Percentiles rank a stretch among this genome's conserved stretches.
phyloP scores from a whole-genome alignment of 2,113 vertebrate genomes.

The Passer montanus region DNA sequence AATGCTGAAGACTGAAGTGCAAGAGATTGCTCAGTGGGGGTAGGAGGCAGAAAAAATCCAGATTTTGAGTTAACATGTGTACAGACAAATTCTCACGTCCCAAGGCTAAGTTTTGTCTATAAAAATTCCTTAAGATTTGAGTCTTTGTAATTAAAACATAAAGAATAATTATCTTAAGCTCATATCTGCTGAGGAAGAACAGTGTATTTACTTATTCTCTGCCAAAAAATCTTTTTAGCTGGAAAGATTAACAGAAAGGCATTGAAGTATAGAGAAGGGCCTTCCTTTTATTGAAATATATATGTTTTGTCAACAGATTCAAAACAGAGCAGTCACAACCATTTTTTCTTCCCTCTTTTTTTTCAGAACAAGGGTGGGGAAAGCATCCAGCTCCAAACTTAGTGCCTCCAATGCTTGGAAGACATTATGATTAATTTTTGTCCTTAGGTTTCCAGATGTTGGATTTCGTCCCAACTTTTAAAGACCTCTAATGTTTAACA shows the following conservation, averaged over 20 bases:
- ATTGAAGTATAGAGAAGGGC: neutral
- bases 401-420: conserved; percentile 38
- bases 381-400: conserved; percentile 1
- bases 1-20: neutral
- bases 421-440: conserved; percentile 57
- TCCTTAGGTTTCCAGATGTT: conserved; percentile 76
- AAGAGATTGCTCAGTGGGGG: neutral
- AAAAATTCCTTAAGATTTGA: neutral
- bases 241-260: neutral
- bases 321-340: neutral
- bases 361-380: neutral
- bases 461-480: conserved; percentile 52
- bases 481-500: conserved; percentile 71
- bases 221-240: conserved; percentile 15
- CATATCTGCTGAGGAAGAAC: conserved; percentile 31
- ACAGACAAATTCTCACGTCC: neutral
- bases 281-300: neutral
- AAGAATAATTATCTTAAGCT: conserved; percentile 10
- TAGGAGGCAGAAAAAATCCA: neutral
- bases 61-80: neutral
- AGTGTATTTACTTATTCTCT: conserved; percentile 12
- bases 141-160: conserved; percentile 20
- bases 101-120: conserved; percentile 20
- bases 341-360: neutral
- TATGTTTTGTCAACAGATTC: conserved; percentile 20